Evolutionary conservation across 1,140 invertebrate species (phyloP).

Genomic region (Scaptomyza hsui): DNA sequence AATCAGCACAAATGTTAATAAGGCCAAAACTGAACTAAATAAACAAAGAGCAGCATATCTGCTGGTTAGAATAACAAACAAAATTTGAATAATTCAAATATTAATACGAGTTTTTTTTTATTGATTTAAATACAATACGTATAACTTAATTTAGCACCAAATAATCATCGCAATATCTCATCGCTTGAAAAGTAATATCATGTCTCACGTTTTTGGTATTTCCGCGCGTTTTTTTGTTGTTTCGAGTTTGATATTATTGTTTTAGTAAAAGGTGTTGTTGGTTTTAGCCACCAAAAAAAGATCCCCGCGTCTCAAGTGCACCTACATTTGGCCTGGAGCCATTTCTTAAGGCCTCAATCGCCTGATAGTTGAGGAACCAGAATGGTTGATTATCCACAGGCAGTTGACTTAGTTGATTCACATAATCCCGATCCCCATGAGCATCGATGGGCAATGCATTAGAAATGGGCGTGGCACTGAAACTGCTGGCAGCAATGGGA

Average conservation of each 20-base stretch:
- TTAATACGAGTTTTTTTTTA: neutral
- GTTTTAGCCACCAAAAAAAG: slow-evolving; percentile 70
- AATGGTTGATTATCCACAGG: slow-evolving; percentile 85
- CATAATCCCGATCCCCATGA: slow-evolving; percentile 83
- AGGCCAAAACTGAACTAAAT: neutral
- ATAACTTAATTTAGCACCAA: slow-evolving; percentile 6
- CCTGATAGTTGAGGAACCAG: slow-evolving; percentile 84
- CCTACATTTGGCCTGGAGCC: slow-evolving; percentile 56
- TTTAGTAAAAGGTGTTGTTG: neutral
- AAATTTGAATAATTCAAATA: neutral
- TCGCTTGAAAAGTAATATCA: slow-evolving; percentile 12
- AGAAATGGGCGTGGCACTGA: neutral
- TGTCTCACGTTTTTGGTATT: slow-evolving; percentile 25
- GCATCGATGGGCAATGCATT: slow-evolving; percentile 75
- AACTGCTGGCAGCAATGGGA: neutral
- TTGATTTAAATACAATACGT: slow-evolving; percentile 3
- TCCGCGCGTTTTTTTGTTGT: neutral
- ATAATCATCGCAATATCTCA: slow-evolving; percentile 12
- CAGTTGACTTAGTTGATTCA: slow-evolving; percentile 83
- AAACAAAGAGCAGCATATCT: too few species aligned
- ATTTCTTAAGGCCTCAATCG: slow-evolving; percentile 82
- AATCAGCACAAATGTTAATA: slow-evolving; percentile 9
- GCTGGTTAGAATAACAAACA: neutral
- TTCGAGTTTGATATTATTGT: neutral
- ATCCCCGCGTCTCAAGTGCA: slow-evolving; percentile 60